Conservation (phyloP, 2,797 vertebrate species). For the Coluber constrictor region DNA sequence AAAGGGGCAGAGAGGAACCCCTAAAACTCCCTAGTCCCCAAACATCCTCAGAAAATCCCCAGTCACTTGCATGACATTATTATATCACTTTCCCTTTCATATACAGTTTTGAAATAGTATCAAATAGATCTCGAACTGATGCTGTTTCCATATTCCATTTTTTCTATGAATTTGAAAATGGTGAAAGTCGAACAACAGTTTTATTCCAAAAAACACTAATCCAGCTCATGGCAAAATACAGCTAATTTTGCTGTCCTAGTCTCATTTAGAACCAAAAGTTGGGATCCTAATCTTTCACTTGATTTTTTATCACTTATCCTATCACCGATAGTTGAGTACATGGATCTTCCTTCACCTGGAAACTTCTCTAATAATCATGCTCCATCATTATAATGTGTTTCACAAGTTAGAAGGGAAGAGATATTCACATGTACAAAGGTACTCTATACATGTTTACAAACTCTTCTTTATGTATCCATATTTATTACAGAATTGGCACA, state of each 20-base stretch:
- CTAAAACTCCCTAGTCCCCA: neutral
- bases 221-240: neutral
- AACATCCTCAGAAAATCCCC: neutral
- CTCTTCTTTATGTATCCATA: neutral
- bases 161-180: neutral
- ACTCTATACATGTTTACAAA: neutral
- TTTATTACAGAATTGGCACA: neutral
- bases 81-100: neutral
- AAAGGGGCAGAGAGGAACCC: neutral
- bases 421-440: neutral
- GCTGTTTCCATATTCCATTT: neutral
- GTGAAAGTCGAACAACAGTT: neutral
- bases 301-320: neutral
- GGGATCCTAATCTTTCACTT: neutral
- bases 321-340: neutral
- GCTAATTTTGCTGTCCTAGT: neutral
- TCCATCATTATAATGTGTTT: neutral
- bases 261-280: neutral
- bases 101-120: neutral
- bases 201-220: neutral
- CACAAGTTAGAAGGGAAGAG: neutral
- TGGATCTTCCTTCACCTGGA: neutral
- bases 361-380: neutral
- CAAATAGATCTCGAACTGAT: neutral
- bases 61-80: neutral